Evolutionary conservation across 2,888 invertebrate species (phyloP), one percentile per base, ranked within the genome.

Genomic region (Fragum whitleyi): DNA sequence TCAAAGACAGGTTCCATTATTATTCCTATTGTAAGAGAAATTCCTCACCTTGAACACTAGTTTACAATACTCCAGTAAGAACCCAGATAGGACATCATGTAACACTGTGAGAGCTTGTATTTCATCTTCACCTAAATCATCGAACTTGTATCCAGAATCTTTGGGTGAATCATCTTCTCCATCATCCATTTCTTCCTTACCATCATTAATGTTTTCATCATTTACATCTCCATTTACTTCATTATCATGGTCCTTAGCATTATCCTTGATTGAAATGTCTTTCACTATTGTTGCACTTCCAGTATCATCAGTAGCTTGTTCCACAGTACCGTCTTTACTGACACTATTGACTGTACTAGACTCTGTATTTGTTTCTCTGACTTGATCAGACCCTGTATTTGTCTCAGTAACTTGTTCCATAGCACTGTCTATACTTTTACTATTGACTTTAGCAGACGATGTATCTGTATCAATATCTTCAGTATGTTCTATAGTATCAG

Each of bases 41-140:
- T n/a, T n/a, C n/a, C 84, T 83, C 67, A 86, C 87, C 68, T 59
- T 32, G 32, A 83, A 76, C 59, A 83, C 73, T 36, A 70, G 59
- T 53, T 26, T 69, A 51, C 85, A 77, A 42, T 86, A 83, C 73
- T 87, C 86, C 19, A 74, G 39, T 21, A 87, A 68, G 28, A 85
- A 85, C 0, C 74, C 77, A 32, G 85, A 81, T 14, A 88, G 57
- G 11, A 86, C 74, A 16, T 85, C 82, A 77, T 85, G 85, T n/a
- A 88, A 67, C 14, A 81, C 59, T 73, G 51, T 16, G 14, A 76
- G 59, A 21, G 51, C 29, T 51, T 80, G 77, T 23, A 47, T 0
- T 16, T 55, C 61, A 23, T 53, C 55, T 26, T 69, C 47, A 14
- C 55, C 61, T 68, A n/a, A 29, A 29, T 69, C 73, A 51, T 62